Conservation (phyloP, 2,113 vertebrate species). For the Esox niger region DNA sequence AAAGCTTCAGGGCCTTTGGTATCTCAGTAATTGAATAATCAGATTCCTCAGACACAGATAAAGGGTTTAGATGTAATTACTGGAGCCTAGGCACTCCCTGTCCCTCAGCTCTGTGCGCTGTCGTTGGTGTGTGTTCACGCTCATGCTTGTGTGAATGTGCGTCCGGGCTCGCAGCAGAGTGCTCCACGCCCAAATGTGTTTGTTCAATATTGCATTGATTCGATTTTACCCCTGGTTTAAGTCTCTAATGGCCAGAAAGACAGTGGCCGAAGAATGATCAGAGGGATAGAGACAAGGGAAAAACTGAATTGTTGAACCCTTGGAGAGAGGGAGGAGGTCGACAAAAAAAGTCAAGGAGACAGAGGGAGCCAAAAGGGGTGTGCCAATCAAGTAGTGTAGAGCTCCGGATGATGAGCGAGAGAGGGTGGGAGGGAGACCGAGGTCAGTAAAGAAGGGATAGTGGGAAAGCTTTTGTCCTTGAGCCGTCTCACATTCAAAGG, state of each 20-base stretch:
- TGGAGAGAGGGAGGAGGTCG: neutral
- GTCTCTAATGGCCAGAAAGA: neutral
- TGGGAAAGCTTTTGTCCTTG: too few species aligned
- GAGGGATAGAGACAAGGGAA: conserved; percentile 15
- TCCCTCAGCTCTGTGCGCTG: conserved; percentile 7
- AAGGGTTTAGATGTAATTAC: conserved; percentile 68
- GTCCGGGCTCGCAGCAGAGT: neutral
- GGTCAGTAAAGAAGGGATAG: conserved; percentile 27
- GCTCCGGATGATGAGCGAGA: neutral
- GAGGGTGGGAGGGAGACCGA: conserved; percentile 13
- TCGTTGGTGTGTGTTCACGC: conserved; percentile 14
- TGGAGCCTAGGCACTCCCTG: conserved; percentile 33
- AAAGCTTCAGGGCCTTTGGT: conserved; percentile 20
- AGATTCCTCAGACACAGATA: conserved; percentile 65
- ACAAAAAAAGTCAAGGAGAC: neutral
- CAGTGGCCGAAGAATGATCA: conserved; percentile 1
- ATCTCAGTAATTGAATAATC: conserved; percentile 61
- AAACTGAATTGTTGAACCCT: neutral
- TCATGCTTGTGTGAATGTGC: conserved; percentile 18
- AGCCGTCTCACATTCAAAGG: too few species aligned
- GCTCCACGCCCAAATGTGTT: neutral
- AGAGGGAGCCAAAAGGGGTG: neutral
- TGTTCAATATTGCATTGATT: neutral
- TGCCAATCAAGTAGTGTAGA: neutral
- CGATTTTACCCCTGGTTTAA: neutral